Evolutionary conservation across 2,113 vertebrate genomes (phyloP).

Genomic region (Meleagris gallopavo): DNA sequence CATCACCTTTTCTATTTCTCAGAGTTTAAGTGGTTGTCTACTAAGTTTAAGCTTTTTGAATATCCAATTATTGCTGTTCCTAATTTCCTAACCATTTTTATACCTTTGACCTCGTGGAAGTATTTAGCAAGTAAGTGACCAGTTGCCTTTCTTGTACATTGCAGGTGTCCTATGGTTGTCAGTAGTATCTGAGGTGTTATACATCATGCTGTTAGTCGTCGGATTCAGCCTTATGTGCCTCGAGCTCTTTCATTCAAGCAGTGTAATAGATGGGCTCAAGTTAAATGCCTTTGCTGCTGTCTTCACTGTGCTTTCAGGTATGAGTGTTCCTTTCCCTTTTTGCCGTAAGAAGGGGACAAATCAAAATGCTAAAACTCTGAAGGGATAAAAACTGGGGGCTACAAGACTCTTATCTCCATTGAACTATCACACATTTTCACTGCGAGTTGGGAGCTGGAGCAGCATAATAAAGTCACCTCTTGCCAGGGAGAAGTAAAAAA

Average conservation of each 20-base stretch:
- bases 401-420: neutral
- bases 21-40: neutral
- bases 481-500: neutral
- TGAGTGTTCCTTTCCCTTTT: neutral
- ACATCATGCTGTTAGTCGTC: conserved; percentile 94
- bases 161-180: conserved; percentile 96
- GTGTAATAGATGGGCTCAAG: conserved; percentile 96
- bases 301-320: conserved; percentile 98
- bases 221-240: conserved; percentile 99
- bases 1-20: neutral
- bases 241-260: conserved; percentile 96
- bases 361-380: neutral
- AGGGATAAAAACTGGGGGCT: neutral
- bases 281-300: conserved; percentile 97
- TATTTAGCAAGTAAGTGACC: neutral
- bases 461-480: neutral
- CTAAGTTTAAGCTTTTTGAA: neutral
- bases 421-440: neutral
- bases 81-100: neutral
- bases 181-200: conserved; percentile 94
- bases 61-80: neutral
- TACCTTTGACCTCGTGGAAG: neutral
- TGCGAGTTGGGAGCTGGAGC: neutral
- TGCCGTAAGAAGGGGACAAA: neutral
- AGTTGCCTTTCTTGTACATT: conserved; percentile 14